Base-by-base conservation (phyloP, 2,888 invertebrate genomes). In the Lasius fuliginosus region DNA sequence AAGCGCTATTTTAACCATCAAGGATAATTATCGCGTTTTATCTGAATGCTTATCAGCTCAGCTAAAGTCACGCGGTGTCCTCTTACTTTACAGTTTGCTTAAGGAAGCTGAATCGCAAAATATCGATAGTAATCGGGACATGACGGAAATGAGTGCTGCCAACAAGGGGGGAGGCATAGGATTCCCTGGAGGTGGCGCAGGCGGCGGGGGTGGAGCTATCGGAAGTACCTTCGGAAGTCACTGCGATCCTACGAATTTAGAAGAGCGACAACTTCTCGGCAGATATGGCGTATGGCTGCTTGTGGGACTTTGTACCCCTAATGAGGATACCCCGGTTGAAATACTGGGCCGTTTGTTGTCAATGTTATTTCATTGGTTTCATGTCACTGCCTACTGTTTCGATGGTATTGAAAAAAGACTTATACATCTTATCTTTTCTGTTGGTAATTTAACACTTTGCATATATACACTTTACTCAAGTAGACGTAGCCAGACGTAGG, bases 321-420 rank as follows among this genome's bases (percentile, higher is more conserved):
- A 96, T 87, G 96, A 97, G 36, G 97, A 97, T 92, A 97, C 97
- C 0, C 97, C 97, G 0, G 96, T 97, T 84, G 97, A 98, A 95
- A 96, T 97, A 79, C 96, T 99, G 74, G 99, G 99, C 9, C 96
- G 99, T 86, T 96, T 99, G 91, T 96, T 99, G 73, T 98, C 99
- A 46, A 99, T 99, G 96, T 96, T 99, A 87, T 99, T 99, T 95
- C 99, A 99, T 95, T 99, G 99, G 99, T 99, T 99, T 96, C 98
- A 99, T 95, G 98, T 99, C 92, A 99, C 99, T 23, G 99, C 99
- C 1, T 99, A 98, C 95, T 97, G 99, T 11, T 99, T 98, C 93
- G 99, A 99, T 95, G 98, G 98, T 98, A 95, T 93, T 94, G 94
- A 94, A 94, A 94, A 94, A 94, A 94, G 94, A 92, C 94, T 94